These are phyloP conservation scores for Atrina japonica DNA, from an alignment of 2,888 invertebrate genomes.

Conservation along the genomic window DNA sequence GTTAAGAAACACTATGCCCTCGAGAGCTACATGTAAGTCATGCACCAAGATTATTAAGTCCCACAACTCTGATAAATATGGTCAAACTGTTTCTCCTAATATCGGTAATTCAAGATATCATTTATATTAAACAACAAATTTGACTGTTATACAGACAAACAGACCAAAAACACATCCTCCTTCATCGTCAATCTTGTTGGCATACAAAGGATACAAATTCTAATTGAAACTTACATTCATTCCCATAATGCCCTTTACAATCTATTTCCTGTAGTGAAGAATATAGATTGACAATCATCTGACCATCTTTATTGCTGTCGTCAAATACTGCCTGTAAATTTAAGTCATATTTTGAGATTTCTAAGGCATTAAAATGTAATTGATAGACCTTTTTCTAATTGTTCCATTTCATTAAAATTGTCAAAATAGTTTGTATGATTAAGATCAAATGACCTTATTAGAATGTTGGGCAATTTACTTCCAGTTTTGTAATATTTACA, in stretches of 20 bases:
- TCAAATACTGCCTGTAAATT: conserved; percentile 87
- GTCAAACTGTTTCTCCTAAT: too few species aligned
- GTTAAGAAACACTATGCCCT: too few species aligned
- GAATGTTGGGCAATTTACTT: too few species aligned
- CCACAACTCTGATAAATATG: too few species aligned
- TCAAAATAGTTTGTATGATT: too few species aligned
- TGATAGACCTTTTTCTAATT: not conserved
- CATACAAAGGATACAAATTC: not conserved
- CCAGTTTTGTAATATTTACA: too few species aligned
- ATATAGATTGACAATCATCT: conserved; percentile 90
- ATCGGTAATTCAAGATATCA: too few species aligned
- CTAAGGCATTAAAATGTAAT: not conserved
- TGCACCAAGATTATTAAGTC: too few species aligned
- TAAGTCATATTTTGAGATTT: not conserved
- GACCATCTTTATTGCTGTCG: conserved; percentile 96
- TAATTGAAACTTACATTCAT: conserved; percentile 4
- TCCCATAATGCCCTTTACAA: conserved; percentile 88
- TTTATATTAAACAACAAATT: not conserved
- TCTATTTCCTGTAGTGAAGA: conserved; percentile 88
- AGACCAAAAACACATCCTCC: not conserved
- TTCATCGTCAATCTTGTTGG: too few species aligned
- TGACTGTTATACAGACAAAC: not conserved
- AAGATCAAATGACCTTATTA: too few species aligned
- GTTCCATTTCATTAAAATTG: too few species aligned
- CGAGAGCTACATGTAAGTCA: too few species aligned